Base-by-base conservation (phyloP, 92 coral and sea anemone species). In the Bergia sp. region DNA sequence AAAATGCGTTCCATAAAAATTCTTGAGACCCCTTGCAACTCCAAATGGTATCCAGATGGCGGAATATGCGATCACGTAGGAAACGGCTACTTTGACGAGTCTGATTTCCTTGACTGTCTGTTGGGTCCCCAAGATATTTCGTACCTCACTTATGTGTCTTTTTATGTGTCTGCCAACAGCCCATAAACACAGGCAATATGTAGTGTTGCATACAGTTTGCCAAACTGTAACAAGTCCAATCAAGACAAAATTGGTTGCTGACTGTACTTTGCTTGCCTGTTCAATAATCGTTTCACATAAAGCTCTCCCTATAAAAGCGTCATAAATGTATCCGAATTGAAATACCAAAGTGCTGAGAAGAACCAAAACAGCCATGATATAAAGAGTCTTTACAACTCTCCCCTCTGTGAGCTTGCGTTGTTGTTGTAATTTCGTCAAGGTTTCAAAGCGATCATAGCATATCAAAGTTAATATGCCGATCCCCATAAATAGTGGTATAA, bases 141-240 rank as follows among this genome's bases (percentile, higher is more conserved):
- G 40, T 44, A 79, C 53, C 44, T 79, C 71, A 4, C 3, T 66
- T 3, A 79, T 79, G 69, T 79, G 83, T 6, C 2, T 79, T 47
- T 79, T 79, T 18, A 79, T 79, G 37, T 37, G 53, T 53, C 15
- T 79, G 1, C 83, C 83, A 79, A 79, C 69, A 50, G 71, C 45
- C 9, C 0, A 0, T 79, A 79, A 79, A 29, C 23, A 2, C 1
- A 3, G 10, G 8, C 40, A 7, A 57, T 53, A 79, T 1, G 18
- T 8, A 20, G 83, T 49, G 40, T 79, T 79, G 29, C 83, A 79
- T 7, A 50, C 83, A 79, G 69, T 49, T 55, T 49, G 71, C 83
- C 83, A 79, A 79, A 88, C 83, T 29, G 86, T 39, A 0, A 89
- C 86, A 13, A 91, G 57, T 36, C 40, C 89, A 20, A 91, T 88